A percentile compares a stretch with the other conserved stretches of the same genome.
phyloP scores from a whole-genome alignment of 37 sponge, comb jelly and placozoan genomes.

The Mnemiopsis leidyi region DNA sequence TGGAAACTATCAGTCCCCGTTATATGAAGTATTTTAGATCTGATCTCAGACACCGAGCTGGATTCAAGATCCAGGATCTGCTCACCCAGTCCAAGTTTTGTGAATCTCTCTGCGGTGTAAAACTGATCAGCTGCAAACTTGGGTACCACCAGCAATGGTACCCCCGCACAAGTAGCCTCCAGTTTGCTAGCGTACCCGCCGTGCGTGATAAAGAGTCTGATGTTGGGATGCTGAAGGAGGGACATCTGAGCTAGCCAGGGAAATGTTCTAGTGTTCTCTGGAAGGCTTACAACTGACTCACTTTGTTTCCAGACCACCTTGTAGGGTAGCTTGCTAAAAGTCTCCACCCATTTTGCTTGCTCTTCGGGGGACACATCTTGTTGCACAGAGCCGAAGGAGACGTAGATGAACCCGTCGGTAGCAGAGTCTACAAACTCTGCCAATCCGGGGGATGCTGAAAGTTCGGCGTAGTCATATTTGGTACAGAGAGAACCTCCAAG shows the following conservation, averaged over 20 bases:
- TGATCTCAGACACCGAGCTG: background rate
- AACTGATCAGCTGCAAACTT: slow-evolving; percentile 43
- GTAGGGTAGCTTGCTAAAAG: background rate
- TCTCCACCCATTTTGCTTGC: background rate
- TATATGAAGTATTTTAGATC: background rate
- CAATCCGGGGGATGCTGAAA: background rate
- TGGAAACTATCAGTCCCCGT: background rate
- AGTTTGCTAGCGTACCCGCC: slow-evolving; percentile 53
- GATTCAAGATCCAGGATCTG: background rate
- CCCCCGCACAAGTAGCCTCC: slow-evolving; percentile 30
- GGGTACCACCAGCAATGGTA: slow-evolving; percentile 23
- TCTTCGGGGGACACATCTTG: background rate
- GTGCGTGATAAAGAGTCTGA: slow-evolving; percentile 37
- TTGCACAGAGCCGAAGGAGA: background rate
- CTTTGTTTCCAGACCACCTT: slow-evolving; percentile 37
- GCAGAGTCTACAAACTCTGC: slow-evolving; percentile 11
- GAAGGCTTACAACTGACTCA: background rate
- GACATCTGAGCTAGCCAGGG: slow-evolving; percentile 13
- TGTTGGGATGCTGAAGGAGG: slow-evolving; percentile 57
- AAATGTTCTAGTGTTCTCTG: background rate
- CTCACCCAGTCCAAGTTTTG: background rate
- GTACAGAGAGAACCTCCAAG: slow-evolving; percentile 25
- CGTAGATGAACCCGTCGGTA: background rate
- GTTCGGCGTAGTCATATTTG: background rate
- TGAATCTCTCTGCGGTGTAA: background rate